Evolutionary conservation across 2,888 invertebrate species (phyloP).

Genomic region (Sceliomorpha sp.): DNA sequence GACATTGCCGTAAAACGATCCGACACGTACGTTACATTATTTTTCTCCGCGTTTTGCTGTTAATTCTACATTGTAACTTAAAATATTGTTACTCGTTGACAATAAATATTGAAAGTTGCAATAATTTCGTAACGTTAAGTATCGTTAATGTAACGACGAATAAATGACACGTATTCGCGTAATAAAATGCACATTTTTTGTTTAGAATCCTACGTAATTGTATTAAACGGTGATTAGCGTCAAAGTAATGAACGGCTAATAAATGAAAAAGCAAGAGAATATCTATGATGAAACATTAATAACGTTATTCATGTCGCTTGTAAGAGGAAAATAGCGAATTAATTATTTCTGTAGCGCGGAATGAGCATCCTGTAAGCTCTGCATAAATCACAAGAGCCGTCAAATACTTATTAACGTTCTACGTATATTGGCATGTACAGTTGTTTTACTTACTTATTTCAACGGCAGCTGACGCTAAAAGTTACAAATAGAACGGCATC

Average conservation of each 20-base stretch:
- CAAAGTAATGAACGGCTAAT: slow-evolving; percentile 3
- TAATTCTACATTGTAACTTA: no score
- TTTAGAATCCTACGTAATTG: no score
- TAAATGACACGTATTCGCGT: no score
- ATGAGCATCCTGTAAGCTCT: slow-evolving; percentile 2
- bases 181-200: no score
- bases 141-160: no score
- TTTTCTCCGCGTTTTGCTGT: no score
- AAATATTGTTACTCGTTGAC: no score
- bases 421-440: slow-evolving; percentile 21
- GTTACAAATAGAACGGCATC: background rate
- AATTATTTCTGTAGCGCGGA: slow-evolving; percentile 10
- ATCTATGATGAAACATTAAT: slow-evolving; percentile 10
- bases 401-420: slow-evolving; percentile 28
- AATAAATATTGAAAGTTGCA: no score
- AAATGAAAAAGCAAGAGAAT: slow-evolving; percentile 11
- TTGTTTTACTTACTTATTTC: slow-evolving; percentile 13
- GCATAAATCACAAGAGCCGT: slow-evolving; percentile 31
- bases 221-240: no score
- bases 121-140: no score
- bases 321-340: slow-evolving; percentile 6
- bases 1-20: no score
- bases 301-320: slow-evolving; percentile 7
- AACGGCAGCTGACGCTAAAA: slow-evolving; percentile 23
- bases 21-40: no score